Conservation (phyloP, 2,888 invertebrate genomes). For the Suillia variegata region DNA sequence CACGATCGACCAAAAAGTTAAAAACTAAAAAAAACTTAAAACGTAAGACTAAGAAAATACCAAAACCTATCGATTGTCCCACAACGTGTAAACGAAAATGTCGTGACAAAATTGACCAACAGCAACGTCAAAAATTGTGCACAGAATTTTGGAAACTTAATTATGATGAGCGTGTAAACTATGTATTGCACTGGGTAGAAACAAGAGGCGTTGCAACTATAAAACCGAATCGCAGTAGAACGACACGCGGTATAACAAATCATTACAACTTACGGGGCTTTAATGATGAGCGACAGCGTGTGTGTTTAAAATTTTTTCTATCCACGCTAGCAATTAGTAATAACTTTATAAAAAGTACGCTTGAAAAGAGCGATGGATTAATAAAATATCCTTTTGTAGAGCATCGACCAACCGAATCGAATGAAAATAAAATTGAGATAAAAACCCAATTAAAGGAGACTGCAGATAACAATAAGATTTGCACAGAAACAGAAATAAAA, state of each 20-base stretch:
- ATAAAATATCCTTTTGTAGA: too few species aligned
- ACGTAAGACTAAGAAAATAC: neutral
- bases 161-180: slow-evolving; percentile 25
- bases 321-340: slow-evolving; percentile 27
- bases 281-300: slow-evolving; percentile 17
- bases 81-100: slow-evolving; percentile 31
- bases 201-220: slow-evolving; percentile 24
- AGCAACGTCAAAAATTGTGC: slow-evolving; percentile 25
- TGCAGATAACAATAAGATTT: slow-evolving; percentile 7
- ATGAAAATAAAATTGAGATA: too few species aligned
- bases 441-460: too few species aligned
- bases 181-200: slow-evolving; percentile 23
- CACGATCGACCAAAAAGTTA: slow-evolving; percentile 6
- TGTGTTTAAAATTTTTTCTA: slow-evolving; percentile 33
- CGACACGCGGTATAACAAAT: slow-evolving; percentile 24
- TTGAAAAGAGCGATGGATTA: slow-evolving; percentile 24
- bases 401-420: too few species aligned
- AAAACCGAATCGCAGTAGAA: neutral
- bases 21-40: too few species aligned
- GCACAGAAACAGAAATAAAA: too few species aligned
- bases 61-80: slow-evolving; percentile 26
- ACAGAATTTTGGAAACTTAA: slow-evolving; percentile 28
- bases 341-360: slow-evolving; percentile 29
- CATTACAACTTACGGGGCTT: slow-evolving; percentile 27
- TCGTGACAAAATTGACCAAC: slow-evolving; percentile 23